These are phyloP conservation scores for Eueides isabella DNA, from an alignment of 1,140 invertebrate genomes.

Conservation along the genomic window DNA sequence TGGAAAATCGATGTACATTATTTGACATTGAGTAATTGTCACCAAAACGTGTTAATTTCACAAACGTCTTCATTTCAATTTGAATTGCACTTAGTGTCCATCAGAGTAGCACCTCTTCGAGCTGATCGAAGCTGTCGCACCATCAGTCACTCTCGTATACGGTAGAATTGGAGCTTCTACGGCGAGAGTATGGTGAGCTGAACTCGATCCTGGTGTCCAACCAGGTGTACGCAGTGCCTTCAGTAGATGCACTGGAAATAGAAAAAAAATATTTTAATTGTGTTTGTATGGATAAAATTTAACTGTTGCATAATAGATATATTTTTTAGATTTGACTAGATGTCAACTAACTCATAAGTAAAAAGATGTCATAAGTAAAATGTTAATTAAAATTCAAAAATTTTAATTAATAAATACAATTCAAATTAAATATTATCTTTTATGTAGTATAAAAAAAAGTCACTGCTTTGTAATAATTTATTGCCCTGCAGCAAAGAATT, in stretches of 20 bases:
- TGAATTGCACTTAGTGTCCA: constrained; percentile 50
- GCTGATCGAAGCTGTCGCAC: constrained; percentile 66
- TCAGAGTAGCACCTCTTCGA: constrained; percentile 75
- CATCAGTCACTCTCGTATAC: constrained; percentile 81
- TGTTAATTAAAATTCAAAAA: too few relatives aligned
- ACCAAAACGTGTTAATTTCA: constrained; percentile 19
- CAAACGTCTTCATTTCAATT: constrained; percentile 19
- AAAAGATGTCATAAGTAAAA: too few relatives aligned
- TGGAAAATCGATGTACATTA: neutral
- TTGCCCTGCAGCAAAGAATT: too few relatives aligned
- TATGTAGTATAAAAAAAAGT: too few relatives aligned
- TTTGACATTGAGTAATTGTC: constrained; percentile 22
- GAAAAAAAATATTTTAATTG: constrained; percentile 35
- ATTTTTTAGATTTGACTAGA: too few relatives aligned
- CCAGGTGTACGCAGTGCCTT: constrained; percentile 81
- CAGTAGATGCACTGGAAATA: constrained; percentile 76
- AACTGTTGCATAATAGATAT: too few relatives aligned
- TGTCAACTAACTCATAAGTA: too few relatives aligned
- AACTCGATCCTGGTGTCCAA: constrained; percentile 76
- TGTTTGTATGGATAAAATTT: too few relatives aligned
- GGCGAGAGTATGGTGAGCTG: constrained; percentile 69
- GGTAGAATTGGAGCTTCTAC: constrained; percentile 75
- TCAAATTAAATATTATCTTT: neutral
- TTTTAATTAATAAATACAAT: too few relatives aligned
- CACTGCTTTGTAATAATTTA: too few relatives aligned